Evolutionary conservation across 2,113 vertebrate species (phyloP), one percentile per base, ranked within the genome.

Genomic region (Pygoscelis adeliae): DNA sequence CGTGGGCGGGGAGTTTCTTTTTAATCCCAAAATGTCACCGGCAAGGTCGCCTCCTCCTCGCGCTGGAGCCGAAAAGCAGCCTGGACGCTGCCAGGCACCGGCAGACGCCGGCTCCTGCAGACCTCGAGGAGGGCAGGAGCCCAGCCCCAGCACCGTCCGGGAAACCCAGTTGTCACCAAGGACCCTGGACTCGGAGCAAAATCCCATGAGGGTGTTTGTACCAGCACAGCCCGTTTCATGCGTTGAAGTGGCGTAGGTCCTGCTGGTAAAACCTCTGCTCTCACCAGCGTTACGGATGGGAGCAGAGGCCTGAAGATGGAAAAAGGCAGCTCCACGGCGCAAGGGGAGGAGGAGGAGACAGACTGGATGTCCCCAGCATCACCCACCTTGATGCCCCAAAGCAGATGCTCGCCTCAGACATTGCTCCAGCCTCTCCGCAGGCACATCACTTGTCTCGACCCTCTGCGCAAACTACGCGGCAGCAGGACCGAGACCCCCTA

Each of bases 31-130:
- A 76, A 69, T 22, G 16, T 72, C 66, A 16, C 44, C 5, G 2
- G 11, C n/a, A 11, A 90, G 18, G 49, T 85, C 27, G 1, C 5
- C 10, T 36, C 69, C 89, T 47, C 42, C 59, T 80, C 3, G 0
- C 0, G 1, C 30, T 0, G 1, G 36, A 56, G 80, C 5, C 1
- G 0, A 53, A 84, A 71, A 71, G 6, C 22, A 34, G 9, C 47
- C 46, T 53, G 63, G 55, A 20, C 0, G 1, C 27, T 47, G 53
- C 55, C 16, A 9, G 56, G 18, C 11, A 17, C 15, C 7, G 3
- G 34, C 19, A 92, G 69, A 15, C 8, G 0, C 27, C 2, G 0
- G 29, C 5, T 67, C 40, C 70, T 56, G 36, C 21, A 56, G 62
- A 58, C 6, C 50, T 49, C 3, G 3, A 55, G 34, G 9, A 63